Evolutionary conservation across 2,888 invertebrate genomes (phyloP), one percentile per base, ranked within the genome.

Genomic region (Anthophora plumipes): DNA sequence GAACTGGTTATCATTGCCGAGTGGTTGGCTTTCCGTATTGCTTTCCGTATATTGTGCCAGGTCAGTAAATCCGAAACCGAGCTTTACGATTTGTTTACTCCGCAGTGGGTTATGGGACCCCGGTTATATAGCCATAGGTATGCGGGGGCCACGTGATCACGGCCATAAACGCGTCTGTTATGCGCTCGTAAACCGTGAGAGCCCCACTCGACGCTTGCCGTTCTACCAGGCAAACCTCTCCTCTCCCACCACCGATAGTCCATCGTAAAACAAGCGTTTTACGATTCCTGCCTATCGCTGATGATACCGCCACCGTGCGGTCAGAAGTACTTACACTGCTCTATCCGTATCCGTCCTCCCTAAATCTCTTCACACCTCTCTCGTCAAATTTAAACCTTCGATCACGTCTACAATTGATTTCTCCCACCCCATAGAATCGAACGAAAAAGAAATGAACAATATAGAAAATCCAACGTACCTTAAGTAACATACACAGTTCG

Each of bases 61-160:
- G 93, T 93, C 92, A 93, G 93, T 93, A 92, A 92, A 91, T 92
- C 90, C 91, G 90, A 91, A 90, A 89, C 90, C 86, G 90, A 92
- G 91, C 91, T 93, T 93, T 93, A 93, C 93, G 93, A 93, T 93
- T 93, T 93, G 93, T 93, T 93, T 93, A 93, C 91, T 89, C 90
- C 89, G 86, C 90, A 92, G 89, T 92, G 92, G 92, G 93, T 92
- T 92, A 92, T 91, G 91, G 92, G 90, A 89, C 88, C 89, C n/a
- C 87, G 90, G 90, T 92, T 92, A 91, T 92, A 91, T 89, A 90
- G 91, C 90, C 90, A 89, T 91, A 91, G 92, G 91, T 92, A 92
- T 92, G 92, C 91, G 90, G 82, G 90, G 89, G 90, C 92, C 92
- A 92, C 91, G 92, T 91, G 93, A 93, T 92, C 92, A 91, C 90